phyloP scores from a whole-genome alignment of 2,888 invertebrate species.

The Cataglyphis albicans region DNA sequence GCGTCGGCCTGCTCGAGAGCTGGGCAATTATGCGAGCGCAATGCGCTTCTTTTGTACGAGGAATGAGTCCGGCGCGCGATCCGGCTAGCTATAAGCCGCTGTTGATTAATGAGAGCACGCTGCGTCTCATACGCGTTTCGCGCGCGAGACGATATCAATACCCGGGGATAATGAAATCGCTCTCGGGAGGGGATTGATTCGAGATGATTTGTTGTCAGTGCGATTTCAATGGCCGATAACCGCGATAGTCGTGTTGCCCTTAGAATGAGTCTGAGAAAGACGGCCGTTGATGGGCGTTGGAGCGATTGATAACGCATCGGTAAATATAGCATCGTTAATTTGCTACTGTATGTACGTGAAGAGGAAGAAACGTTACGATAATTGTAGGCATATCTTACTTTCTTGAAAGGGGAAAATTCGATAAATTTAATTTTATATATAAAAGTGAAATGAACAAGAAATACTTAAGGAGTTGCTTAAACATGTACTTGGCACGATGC shows the following conservation, averaged over 20 bases:
- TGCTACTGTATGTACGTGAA: background rate
- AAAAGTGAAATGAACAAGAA: background rate
- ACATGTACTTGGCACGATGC: background rate
- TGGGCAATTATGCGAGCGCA: constrained; percentile 65
- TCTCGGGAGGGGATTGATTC: constrained; percentile 40
- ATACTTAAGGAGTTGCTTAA: constrained; percentile 3
- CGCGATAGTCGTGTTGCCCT: background rate
- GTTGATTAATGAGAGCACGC: constrained; percentile 50
- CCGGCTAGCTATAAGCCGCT: constrained; percentile 22
- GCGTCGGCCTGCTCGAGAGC: constrained; percentile 26
- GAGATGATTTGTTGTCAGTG: constrained; percentile 44
- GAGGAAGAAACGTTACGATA: background rate
- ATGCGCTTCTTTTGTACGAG: constrained; percentile 66
- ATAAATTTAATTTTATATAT: background rate
- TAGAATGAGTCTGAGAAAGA: background rate
- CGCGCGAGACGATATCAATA: constrained; percentile 46
- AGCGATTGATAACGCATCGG: constrained; percentile 1
- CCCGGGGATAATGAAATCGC: constrained; percentile 46
- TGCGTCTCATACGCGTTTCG: constrained; percentile 23
- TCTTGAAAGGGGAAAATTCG: background rate
- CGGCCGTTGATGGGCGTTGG: background rate
- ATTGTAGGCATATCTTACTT: background rate
- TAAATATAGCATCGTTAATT: constrained; percentile 30
- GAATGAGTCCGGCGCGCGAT: constrained; percentile 63
- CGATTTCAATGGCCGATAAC: constrained; percentile 25